A percentile compares a stretch with the other conserved stretches of the same genome.
Conservation (phyloP, 2,113 vertebrate species). For the Rafetus swinhoei region DNA sequence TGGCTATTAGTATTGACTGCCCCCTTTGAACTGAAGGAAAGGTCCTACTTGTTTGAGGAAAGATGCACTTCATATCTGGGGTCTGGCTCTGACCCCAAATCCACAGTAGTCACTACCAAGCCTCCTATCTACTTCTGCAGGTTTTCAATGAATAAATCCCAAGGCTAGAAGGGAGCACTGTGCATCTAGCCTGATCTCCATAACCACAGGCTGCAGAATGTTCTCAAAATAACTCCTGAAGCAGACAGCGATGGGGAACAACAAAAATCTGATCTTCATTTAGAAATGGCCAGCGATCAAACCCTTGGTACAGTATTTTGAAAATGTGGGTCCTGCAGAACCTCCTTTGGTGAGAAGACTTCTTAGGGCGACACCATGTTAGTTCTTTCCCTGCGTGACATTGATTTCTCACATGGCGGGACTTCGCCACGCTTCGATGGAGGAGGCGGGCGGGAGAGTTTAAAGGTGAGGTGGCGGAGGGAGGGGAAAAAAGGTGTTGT, state of each 20-base stretch:
- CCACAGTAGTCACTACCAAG: neutral
- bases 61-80: neutral
- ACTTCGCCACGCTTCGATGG: neutral
- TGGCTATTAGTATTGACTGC: neutral
- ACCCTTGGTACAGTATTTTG: too few relatives aligned
- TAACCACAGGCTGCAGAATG: too few relatives aligned
- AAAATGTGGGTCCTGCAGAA: too few relatives aligned
- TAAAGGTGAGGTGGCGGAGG: neutral
- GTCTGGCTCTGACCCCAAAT: neutral
- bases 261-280: neutral
- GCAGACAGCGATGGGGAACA: neutral
- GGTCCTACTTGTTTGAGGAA: neutral
- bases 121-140: neutral
- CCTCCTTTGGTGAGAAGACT: too few relatives aligned
- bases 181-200: too few relatives aligned
- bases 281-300: neutral
- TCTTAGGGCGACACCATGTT: too few relatives aligned
- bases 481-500: neutral
- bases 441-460: conserved; percentile 24
- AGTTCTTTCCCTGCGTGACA: too few relatives aligned
- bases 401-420: too few relatives aligned
- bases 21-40: neutral
- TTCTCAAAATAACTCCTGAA: neutral
- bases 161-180: too few relatives aligned
- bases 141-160: neutral